Evolutionary conservation across 2,113 vertebrate genomes (phyloP).

Genomic region (Spea multiplicata): DNA sequence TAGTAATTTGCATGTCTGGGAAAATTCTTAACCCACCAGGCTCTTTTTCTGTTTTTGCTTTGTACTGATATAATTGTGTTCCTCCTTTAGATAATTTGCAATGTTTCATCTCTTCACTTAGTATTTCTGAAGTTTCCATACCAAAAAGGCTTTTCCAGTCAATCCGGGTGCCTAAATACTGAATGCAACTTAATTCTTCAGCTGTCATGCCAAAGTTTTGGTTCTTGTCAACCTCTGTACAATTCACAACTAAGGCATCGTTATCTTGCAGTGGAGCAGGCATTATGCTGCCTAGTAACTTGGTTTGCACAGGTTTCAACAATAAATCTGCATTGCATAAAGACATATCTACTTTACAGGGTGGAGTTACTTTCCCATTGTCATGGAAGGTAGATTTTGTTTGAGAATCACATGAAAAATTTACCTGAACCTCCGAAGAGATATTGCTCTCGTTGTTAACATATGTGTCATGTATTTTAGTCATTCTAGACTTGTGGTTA

Average conservation of each 20-base stretch:
- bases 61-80: neutral
- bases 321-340: neutral
- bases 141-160: constrained; percentile 57
- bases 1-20: constrained; percentile 60
- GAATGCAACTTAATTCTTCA: constrained; percentile 44
- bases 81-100: neutral
- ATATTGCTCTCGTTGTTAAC: neutral
- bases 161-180: constrained; percentile 54
- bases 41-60: constrained; percentile 5
- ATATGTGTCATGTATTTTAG: neutral
- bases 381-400: neutral
- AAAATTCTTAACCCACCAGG: constrained; percentile 39
- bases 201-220: neutral
- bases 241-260: constrained; percentile 31
- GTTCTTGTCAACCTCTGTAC: constrained; percentile 30
- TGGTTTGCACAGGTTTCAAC: neutral
- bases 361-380: neutral
- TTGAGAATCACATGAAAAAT: neutral
- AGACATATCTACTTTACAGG: neutral
- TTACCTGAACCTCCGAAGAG: too few species aligned
- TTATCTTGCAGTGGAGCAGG: neutral
- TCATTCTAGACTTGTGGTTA: neutral
- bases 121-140: constrained; percentile 8
- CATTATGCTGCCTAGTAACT: neutral
- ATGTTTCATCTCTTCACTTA: neutral